Percentiles rank a stretch among this genome's conserved stretches.
Evolutionary conservation across 2,888 invertebrate genomes (phyloP).

Genomic region (Synanthedon andrenaeformis): DNA sequence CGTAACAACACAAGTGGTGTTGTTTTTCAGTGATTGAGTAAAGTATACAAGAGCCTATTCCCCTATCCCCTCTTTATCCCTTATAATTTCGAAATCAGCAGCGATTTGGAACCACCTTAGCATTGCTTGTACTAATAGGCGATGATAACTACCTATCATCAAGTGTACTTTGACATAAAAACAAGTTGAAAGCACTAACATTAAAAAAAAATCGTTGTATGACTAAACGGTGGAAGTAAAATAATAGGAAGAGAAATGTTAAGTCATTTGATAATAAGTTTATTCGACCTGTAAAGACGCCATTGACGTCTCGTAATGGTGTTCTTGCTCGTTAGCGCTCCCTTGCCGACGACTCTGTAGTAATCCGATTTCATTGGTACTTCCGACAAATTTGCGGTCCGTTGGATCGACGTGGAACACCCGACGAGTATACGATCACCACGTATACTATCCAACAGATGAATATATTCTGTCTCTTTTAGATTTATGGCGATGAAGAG

Average conservation of each 20-base stretch:
- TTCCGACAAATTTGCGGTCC: constrained; percentile 64
- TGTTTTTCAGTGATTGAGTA: too few species aligned
- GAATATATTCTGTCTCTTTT: constrained; percentile 29
- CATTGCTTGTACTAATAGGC: too few species aligned
- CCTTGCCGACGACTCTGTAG: constrained; percentile 36
- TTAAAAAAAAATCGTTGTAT: too few species aligned
- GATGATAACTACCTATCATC: too few species aligned
- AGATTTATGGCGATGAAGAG: constrained; percentile 16
- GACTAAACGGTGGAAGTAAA: too few species aligned
- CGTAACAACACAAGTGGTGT: too few species aligned
- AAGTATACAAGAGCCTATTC: too few species aligned
- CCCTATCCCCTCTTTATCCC: too few species aligned
- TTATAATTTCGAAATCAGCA: too few species aligned
- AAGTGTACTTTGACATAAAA: too few species aligned
- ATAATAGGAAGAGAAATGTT: neutral
- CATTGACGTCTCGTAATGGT: constrained; percentile 43
- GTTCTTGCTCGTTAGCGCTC: constrained; percentile 51
- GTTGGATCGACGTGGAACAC: constrained; percentile 33
- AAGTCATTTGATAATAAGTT: constrained; percentile 13
- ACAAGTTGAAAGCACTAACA: too few species aligned
- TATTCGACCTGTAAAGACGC: constrained; percentile 32
- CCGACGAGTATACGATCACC: constrained; percentile 6
- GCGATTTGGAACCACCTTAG: too few species aligned
- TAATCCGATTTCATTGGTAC: constrained; percentile 62
- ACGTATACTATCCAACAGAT: constrained; percentile 12